phyloP scores from a whole-genome alignment of 2,113 vertebrate genomes.

The Silurus asotus region DNA sequence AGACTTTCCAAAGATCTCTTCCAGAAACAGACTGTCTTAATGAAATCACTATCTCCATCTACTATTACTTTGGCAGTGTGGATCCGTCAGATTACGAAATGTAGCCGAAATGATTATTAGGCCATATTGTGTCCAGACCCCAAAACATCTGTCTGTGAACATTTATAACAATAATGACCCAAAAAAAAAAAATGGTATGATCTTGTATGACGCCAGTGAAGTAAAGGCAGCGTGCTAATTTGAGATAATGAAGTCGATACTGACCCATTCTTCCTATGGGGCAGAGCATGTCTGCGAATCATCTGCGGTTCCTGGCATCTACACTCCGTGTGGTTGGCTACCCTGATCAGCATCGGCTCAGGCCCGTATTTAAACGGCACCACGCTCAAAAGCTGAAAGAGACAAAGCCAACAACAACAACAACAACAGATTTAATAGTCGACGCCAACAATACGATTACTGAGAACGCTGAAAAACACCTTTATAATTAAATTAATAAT shows the following conservation, averaged over 20 bases:
- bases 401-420: neutral
- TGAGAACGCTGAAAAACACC: neutral
- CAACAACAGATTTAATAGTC: neutral
- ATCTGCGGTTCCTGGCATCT: conserved; percentile 80
- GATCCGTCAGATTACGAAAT: neutral
- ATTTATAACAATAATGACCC: neutral
- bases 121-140: neutral
- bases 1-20: conserved; percentile 28
- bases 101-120: neutral
- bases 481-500: neutral
- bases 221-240: neutral
- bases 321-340: conserved; percentile 93
- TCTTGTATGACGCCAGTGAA: neutral
- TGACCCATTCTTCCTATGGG: conserved; percentile 67
- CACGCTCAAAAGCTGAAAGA: conserved; percentile 84
- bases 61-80: conserved; percentile 9
- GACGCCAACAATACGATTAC: neutral
- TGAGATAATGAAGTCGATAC: conserved; percentile 33
- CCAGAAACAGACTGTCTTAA: conserved; percentile 12
- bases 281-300: conserved; percentile 71
- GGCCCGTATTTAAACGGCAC: conserved; percentile 88
- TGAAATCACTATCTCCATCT: conserved; percentile 8
- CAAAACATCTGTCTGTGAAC: neutral
- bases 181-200: neutral
- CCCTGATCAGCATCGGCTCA: conserved; percentile 86